Evolutionary conservation across 1,140 invertebrate species (phyloP), one percentile per base, ranked within the genome.

Genomic region (Apis cerana): DNA sequence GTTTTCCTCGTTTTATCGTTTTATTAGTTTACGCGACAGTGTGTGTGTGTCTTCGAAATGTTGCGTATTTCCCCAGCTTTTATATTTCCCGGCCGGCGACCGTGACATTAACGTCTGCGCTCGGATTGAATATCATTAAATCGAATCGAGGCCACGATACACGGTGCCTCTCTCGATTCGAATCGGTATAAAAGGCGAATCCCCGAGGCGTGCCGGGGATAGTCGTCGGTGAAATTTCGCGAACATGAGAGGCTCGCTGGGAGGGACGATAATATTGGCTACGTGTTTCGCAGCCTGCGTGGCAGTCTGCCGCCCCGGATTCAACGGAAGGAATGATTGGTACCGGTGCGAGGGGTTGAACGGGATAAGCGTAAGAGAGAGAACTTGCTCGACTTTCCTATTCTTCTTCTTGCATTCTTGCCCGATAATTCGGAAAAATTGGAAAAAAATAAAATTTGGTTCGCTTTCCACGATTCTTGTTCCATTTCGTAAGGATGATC

Each of bases 261-360:
- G 43, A 2, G 50, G 43, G 23, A 69, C 67, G 33, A 8, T 76
- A 56, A 50, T 72, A 19, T 23, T 85, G 9, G 61, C 61, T 48
- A 59, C 74, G 17, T 33, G 62, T 12, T 11, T 85, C 61, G 50
- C 19, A 10, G 48, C 54, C 52, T 83, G 83, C 58, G 12, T 58
- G 12, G 68, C 74, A 9, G 11, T 27, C 19, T 85, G 83, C 23
- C 74, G 13, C 17, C 54, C 67, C 0, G 80, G 54, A 52, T 72
- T 85, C 17, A 11, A 83, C 17, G 68, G 48, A 48, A 21, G 3
- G 15, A 27, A 83, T 1, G 48, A 83, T 68, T 77, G 54, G 61
- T 85, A 85, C 13, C 61, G 48, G 12, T 83, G 80, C 68, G 74
- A 85, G 11, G 56, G 52, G n/a, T 23, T 85, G 10, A 82, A n/a